Conservation (phyloP, 2,113 vertebrate genomes). For the Galeopterus variegatus region DNA sequence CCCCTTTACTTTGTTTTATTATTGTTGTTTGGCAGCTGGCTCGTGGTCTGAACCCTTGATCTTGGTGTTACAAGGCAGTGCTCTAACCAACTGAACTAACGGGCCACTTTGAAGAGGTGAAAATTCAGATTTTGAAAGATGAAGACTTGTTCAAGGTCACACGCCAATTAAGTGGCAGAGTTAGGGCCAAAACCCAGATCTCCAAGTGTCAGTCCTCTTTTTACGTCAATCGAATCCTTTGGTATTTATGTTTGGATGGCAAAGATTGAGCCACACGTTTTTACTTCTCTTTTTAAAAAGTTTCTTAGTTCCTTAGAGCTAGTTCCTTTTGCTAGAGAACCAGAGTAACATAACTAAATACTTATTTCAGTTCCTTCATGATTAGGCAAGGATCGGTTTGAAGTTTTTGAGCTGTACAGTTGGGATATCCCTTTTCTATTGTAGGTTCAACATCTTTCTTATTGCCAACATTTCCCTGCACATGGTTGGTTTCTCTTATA, state of each 20-base stretch:
- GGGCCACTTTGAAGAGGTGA: constrained; percentile 21
- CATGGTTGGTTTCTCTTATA: not conserved
- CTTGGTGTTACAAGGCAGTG: no score
- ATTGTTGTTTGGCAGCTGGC: no score
- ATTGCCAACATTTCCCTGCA: not conserved
- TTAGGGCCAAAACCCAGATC: constrained; percentile 20
- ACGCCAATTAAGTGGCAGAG: constrained; percentile 27
- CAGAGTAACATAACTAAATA: constrained; percentile 66
- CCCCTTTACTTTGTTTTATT: not conserved
- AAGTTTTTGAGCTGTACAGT: constrained; percentile 57
- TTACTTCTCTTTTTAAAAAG: constrained; percentile 79
- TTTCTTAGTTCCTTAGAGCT: constrained; percentile 80
- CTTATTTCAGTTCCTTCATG: constrained; percentile 81
- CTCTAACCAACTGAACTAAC: no score
- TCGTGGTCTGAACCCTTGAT: no score
- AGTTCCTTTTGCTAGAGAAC: constrained; percentile 79
- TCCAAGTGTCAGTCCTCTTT: constrained; percentile 26
- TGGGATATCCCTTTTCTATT: not conserved
- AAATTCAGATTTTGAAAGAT: constrained; percentile 53
- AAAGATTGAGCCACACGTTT: constrained; percentile 73
- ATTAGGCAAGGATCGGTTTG: constrained; percentile 64
- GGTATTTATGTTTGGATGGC: constrained; percentile 61
- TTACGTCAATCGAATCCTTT: constrained; percentile 13
- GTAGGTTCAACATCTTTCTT: not conserved
- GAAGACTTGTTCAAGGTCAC: constrained; percentile 31